Percentiles rank a stretch among this genome's conserved stretches.
phyloP scores from a whole-genome alignment of 2,113 vertebrate genomes.

The Numenius arquata region DNA sequence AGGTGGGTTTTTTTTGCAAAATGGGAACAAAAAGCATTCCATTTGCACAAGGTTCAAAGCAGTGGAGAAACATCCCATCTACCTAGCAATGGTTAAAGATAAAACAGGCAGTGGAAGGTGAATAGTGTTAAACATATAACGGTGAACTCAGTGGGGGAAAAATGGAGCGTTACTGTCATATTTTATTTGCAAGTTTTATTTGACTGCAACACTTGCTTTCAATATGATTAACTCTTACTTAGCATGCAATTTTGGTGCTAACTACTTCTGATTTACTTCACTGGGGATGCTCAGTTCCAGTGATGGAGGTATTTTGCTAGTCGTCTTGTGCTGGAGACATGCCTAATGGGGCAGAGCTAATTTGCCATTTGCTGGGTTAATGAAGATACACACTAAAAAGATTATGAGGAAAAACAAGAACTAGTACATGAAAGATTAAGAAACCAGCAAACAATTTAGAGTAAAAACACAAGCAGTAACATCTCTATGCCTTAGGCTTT shows the following conservation, averaged over 20 bases:
- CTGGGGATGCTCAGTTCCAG: not conserved
- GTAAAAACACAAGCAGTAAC: not conserved
- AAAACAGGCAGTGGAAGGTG: not conserved
- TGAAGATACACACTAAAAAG: not conserved
- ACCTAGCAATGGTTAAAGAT: not conserved
- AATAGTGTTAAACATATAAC: not conserved
- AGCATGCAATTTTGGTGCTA: not conserved
- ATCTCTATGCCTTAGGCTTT: not conserved
- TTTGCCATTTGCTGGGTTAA: constrained; percentile 23
- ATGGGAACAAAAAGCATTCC: not conserved
- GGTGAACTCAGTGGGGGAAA: not conserved
- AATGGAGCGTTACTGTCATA: not conserved
- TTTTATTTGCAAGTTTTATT: constrained; percentile 5
- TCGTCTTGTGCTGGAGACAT: not conserved
- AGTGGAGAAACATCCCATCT: not conserved
- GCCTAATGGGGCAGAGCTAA: constrained; percentile 15
- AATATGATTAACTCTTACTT: constrained; percentile 30
- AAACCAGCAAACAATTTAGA: not conserved
- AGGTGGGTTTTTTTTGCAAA: not conserved
- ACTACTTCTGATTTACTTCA: not conserved
- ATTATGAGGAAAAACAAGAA: not conserved
- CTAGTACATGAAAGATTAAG: not conserved
- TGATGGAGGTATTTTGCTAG: not conserved
- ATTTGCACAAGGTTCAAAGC: not conserved
- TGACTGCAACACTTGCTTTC: not conserved